These are phyloP conservation scores for Austrofundulus limnaeus DNA, from an alignment of 2,113 vertebrate species.

Conservation along the genomic window DNA sequence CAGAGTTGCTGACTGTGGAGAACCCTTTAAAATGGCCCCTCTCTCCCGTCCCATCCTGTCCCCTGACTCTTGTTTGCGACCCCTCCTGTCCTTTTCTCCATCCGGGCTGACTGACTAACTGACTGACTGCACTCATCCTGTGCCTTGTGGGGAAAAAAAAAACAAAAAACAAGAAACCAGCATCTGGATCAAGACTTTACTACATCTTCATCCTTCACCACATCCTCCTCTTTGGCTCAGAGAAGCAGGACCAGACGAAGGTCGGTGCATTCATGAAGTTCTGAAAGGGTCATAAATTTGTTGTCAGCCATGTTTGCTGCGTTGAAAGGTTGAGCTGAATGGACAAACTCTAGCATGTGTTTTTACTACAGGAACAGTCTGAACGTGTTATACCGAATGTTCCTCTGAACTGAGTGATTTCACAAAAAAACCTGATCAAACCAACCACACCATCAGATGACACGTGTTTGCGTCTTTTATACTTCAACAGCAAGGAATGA, in stretches of 20 bases:
- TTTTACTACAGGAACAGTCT: constrained; percentile 5
- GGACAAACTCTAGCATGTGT: not conserved
- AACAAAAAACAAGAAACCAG: constrained; percentile 32
- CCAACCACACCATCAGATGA: no score
- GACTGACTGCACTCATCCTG: constrained; percentile 20
- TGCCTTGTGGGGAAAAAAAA: no score
- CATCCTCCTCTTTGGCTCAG: not conserved
- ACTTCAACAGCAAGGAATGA: no score
- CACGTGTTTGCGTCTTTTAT: no score
- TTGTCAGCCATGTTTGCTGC: constrained; percentile 17
- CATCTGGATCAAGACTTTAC: constrained; percentile 32
- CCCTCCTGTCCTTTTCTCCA: constrained; percentile 52
- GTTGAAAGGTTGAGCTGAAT: not conserved
- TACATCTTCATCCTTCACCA: not conserved
- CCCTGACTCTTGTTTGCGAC: constrained; percentile 26
- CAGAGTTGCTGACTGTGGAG: constrained; percentile 83
- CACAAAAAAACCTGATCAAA: no score
- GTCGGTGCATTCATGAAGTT: constrained; percentile 47
- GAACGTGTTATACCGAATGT: not conserved
- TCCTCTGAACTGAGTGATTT: no score
- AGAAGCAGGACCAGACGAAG: constrained; percentile 17
- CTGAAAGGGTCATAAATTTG: not conserved
- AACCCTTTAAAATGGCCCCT: constrained; percentile 76
- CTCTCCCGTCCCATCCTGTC: constrained; percentile 51
- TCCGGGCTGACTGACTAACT: constrained; percentile 20